A percentile compares a stretch with the other conserved stretches of the same genome.
These are phyloP conservation scores for Myzus persicae DNA, from an alignment of 1,140 invertebrate genomes.

Conservation along the genomic window DNA sequence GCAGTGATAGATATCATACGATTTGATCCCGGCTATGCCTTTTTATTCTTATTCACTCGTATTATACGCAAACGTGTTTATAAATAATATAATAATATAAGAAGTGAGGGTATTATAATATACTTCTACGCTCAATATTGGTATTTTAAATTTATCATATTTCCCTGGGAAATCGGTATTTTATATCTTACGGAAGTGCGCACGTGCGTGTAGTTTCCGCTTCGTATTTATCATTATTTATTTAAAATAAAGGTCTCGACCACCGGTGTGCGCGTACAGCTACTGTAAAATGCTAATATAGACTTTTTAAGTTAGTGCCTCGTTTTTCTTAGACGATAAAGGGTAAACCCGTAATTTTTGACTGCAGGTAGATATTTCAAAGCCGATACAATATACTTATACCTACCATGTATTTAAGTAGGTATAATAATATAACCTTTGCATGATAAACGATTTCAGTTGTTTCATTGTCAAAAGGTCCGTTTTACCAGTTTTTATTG, in stretches of 20 bases:
- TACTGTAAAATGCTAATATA: neutral
- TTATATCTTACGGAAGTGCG: neutral
- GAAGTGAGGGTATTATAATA: slow-evolving; percentile 12
- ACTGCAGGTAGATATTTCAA: neutral
- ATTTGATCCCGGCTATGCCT: slow-evolving; percentile 3
- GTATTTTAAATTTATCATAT: slow-evolving; percentile 25
- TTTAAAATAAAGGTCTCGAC: slow-evolving; percentile 31
- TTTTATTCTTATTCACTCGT: neutral
- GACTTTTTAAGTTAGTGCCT: neutral
- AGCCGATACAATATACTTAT: neutral
- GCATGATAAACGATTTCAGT: neutral
- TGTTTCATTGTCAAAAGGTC: neutral
- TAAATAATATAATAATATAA: slow-evolving; percentile 16
- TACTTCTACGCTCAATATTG: neutral
- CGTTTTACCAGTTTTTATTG: neutral
- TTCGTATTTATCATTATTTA: slow-evolving; percentile 40
- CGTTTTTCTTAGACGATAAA: neutral
- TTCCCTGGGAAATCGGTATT: neutral
- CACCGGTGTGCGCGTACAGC: neutral
- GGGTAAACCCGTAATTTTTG: slow-evolving; percentile 10
- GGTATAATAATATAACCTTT: too few species aligned
- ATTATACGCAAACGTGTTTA: neutral
- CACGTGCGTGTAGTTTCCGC: neutral
- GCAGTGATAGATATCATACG: slow-evolving; percentile 20
- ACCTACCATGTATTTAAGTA: neutral